Evolutionary conservation across 1,140 invertebrate species (phyloP).

Genomic region (Pogonognathellus flavescens): DNA sequence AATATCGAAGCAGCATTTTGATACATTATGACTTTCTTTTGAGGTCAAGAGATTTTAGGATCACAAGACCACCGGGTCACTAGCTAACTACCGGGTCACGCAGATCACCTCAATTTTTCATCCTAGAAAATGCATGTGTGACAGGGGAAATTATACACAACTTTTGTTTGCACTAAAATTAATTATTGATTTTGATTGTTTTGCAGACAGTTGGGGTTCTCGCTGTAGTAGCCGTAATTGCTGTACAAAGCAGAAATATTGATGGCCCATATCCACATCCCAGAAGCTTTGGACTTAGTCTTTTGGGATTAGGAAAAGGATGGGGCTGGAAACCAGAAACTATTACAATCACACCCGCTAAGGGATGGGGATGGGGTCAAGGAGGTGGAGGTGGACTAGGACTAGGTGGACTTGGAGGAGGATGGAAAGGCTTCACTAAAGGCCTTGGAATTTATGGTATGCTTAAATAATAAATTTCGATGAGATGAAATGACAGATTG

Average conservation of each 20-base stretch:
- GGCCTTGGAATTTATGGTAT: constrained; percentile 45
- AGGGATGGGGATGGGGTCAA: constrained; percentile 57
- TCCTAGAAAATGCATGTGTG: neutral
- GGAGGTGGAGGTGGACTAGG: constrained; percentile 46
- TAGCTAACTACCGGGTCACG: neutral
- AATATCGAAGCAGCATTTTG: neutral
- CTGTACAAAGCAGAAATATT: constrained; percentile 5
- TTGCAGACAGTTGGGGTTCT: constrained; percentile 39
- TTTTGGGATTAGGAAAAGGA: constrained; percentile 20
- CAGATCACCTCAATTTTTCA: constrained; percentile 37
- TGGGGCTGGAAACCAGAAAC: constrained; percentile 56
- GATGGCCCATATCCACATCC: neutral
- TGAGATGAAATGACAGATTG: neutral
- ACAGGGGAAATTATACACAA: neutral
- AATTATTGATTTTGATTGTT: constrained; percentile 17
- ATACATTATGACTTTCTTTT: constrained; percentile 18
- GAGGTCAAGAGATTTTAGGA: constrained; percentile 40
- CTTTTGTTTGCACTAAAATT: neutral
- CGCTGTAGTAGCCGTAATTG: constrained; percentile 28
- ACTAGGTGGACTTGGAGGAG: constrained; percentile 21
- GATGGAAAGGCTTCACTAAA: constrained; percentile 32
- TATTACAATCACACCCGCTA: constrained; percentile 56
- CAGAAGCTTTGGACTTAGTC: constrained; percentile 25
- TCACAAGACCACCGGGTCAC: constrained; percentile 47
- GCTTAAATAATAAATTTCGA: neutral